Base-by-base conservation (phyloP, 2,888 invertebrate genomes). In the Polyommatus icarus region DNA sequence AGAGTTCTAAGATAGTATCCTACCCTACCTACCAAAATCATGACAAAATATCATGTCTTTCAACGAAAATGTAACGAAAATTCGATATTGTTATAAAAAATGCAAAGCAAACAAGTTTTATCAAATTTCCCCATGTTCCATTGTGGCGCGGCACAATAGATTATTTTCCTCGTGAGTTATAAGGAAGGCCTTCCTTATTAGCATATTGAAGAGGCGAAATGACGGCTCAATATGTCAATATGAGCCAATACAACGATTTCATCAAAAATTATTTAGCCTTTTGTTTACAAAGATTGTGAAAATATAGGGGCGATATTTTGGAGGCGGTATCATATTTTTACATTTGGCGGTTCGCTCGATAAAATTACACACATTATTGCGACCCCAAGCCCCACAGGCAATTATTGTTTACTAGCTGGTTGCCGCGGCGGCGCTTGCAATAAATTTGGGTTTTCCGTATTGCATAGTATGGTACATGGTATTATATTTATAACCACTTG, bases 291-390 rank as follows among this genome's bases (percentile, higher is more conserved):
- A 12, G 61, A 24, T 59, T 67, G 12, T 67, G 3, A 54, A 54
- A 54, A 54, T 54, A 0, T 46, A 12, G 18, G 50, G 15, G 12
- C 61, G 5, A 4, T 61, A 24, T 61, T 61, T 29, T 29, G 67
- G 15, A 67, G 29, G 61, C 61, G n/a, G 67, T 18, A 67, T 67
- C 24, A 67, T 67, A 67, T 29, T 32, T 29, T 67, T 18, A 18
- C 29, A 67, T 67, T 29, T 29, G 15, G 67, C 8, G 15, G 29
- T 3, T 32, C 15, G 67, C 67, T 32, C 29, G 67, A 67, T 67
- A 67, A 67, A 67, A 67, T 67, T 67, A 67, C 29, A 29, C 10
- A 67, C 67, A 67, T 61, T 67, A 67, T 67, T 67, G 67, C 67
- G 1, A 12, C 20, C 67, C 67, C 67, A 67, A 67, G 24, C 67